Evolutionary conservation across 2,888 invertebrate species (phyloP), one percentile per base, ranked within the genome.

Genomic region (Poecilus cupreus): DNA sequence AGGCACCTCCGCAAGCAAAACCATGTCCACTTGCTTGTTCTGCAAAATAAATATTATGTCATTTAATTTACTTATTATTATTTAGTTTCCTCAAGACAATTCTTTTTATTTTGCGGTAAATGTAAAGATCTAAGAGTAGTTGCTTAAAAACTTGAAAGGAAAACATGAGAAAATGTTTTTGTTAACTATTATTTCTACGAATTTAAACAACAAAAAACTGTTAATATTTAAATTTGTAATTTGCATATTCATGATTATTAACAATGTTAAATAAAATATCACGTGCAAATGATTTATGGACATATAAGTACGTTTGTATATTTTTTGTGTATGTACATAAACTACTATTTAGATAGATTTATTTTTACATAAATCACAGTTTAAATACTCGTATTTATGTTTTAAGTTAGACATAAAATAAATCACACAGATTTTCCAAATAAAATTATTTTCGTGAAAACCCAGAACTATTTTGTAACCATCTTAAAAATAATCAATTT

Each of bases 1-100:
- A 83, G 6, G 86, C 85, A 5, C 88, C 89, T 1, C 88, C 88
- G 83, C 89, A 89, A 5, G 84, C 83, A 57, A 83, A 85, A n/a
- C 85, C 86, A 46, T 82, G 79, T 4, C 83, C 82, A 64, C 77
- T 77, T 4, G 70, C 13, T 26, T 49, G 49, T 24, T 11, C 75
- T 75, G n/a, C 3, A 72, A 68, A 3, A 68, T 32, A 32, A 32
- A 32, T 32, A 32, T 32, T 32, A 32, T 32, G 32, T 32, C 5
- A 32, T 32, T 32, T 0, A 32, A 32, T 32, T 32, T 6, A 8
- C 8, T 32, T 32, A 32, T 2, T 32, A 32, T 32, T 32, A 8
- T 32, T 32, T 32, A 8, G 5, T 32, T 32, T 32, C 32, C 32
- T 32, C 0, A 32, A 32, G 0, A 8, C 8, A 32, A 26, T 32